A percentile compares a stretch with the other conserved stretches of the same genome.
phyloP scores from a whole-genome alignment of 2,113 vertebrate species.

The Boleophthalmus pectinirostris region DNA sequence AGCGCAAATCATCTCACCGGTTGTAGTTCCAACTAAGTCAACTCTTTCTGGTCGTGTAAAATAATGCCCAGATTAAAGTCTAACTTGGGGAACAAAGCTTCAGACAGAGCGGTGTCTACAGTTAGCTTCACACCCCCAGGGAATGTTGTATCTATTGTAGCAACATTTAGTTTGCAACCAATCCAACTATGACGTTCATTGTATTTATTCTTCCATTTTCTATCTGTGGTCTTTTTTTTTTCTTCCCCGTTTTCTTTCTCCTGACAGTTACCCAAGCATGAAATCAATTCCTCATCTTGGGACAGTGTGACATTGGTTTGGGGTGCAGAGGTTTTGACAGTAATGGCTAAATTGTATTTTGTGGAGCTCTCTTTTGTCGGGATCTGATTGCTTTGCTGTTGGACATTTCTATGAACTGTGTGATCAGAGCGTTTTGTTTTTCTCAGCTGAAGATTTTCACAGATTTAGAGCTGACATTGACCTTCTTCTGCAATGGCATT shows the following conservation, averaged over 20 bases:
- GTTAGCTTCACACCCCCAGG: no score
- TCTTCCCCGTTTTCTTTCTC: conserved; percentile 14
- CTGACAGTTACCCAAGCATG: conserved; percentile 53
- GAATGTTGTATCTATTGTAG: background rate
- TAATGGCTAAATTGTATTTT: conserved; percentile 53
- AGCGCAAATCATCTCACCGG: no score
- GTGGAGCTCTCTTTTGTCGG: conserved; percentile 21
- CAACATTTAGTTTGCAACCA: background rate
- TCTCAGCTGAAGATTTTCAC: conserved; percentile 8
- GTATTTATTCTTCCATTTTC: conserved; percentile 7
- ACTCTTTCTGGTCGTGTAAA: no score
- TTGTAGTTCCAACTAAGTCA: no score
- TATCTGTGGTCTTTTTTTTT: background rate
- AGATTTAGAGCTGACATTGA: conserved; percentile 24
- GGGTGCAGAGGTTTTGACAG: conserved; percentile 40
- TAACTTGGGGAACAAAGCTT: no score
- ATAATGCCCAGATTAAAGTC: no score
- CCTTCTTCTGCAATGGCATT: conserved; percentile 29
- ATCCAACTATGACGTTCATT: conserved; percentile 8
- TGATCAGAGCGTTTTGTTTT: conserved; percentile 21
- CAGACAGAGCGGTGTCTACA: no score
- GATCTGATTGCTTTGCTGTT: conserved; percentile 36
- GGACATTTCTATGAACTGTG: conserved; percentile 35
- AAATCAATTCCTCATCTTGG: conserved; percentile 65
- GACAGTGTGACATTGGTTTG: conserved; percentile 61